phyloP scores from a whole-genome alignment of 2,113 vertebrate genomes.

The Microcebus ravelobensis region DNA sequence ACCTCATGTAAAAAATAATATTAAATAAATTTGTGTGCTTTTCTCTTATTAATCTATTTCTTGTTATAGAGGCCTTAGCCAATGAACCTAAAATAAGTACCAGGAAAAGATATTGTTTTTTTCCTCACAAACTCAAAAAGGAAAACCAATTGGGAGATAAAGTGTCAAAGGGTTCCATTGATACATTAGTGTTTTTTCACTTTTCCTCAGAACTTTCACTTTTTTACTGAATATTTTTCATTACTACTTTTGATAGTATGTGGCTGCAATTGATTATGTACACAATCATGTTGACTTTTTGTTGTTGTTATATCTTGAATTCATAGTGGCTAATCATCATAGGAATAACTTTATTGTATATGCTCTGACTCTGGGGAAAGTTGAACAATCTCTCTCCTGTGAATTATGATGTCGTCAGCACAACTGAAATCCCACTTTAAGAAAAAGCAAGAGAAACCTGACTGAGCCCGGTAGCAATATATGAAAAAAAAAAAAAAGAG shows the following conservation, averaged over 20 bases:
- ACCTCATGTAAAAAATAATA: background rate
- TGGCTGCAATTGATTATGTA: too few species aligned
- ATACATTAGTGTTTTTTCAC: background rate
- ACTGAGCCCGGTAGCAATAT: background rate
- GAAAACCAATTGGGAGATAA: background rate
- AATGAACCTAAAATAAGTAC: background rate
- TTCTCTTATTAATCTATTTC: background rate
- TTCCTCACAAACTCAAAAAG: background rate
- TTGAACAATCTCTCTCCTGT: background rate
- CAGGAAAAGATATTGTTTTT: background rate
- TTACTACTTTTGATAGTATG: background rate
- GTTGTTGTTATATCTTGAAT: background rate
- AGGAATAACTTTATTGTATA: background rate
- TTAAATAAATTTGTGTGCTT: background rate
- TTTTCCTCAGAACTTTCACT: background rate
- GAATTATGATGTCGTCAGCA: background rate
- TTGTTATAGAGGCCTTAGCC: background rate
- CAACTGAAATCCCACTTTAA: slow-evolving; percentile 21
- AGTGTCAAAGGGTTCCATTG: background rate
- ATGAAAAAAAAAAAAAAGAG: background rate
- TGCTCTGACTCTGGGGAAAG: background rate
- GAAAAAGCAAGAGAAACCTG: background rate
- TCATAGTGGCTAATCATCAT: background rate
- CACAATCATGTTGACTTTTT: background rate
- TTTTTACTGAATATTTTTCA: background rate